Evolutionary conservation across 2,797 vertebrate species (phyloP), one percentile per base, ranked within the genome.

Genomic region (Chelonia mydas): DNA sequence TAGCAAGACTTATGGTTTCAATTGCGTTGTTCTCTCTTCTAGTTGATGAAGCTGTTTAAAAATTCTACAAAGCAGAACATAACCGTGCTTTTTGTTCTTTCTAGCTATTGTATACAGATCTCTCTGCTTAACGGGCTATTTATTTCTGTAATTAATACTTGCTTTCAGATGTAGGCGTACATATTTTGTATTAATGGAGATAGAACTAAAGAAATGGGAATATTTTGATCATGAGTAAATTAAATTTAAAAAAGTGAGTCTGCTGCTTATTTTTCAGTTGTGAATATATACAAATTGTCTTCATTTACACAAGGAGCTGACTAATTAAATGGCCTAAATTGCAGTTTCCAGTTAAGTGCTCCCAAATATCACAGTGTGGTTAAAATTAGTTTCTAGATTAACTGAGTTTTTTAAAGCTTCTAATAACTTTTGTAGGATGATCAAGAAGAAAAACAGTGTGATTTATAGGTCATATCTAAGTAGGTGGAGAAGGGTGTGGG

Each of bases 261-360:
- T 57, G 21, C 10, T 81, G 83, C 53, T 93, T 97, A 2, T 16
- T 87, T 89, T 95, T 97, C 41, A 31, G 1, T 78, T 81, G 51
- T 96, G 86, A 91, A 50, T 89, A 72, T 27, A 81, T 59, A 88
- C 11, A 96, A 94, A 93, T 88, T 92, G 87, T 92, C 68, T 94
- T 96, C 65, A 59, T 77, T 93, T 97, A 68, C 91, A 95, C 82
- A 85, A 45, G 92, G 47, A 85, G 80, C 79, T 61, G 68, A 90
- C 50, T 87, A 51, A 83, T 49, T 61, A 45, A 78, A 81, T 96
- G 90, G 81, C 93, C 95, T 96, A 91, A 97, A 97, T 96, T 90
- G 59, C 41, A 81, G 3, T 90, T 97, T 95, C 87, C 94, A 97
- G 87, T 98, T 96, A 96, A 96, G 95, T 97, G 88, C 57, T 89